Evolutionary conservation across 2,113 vertebrate species (phyloP).

Genomic region (Rhinopomastus cyanomelas): DNA sequence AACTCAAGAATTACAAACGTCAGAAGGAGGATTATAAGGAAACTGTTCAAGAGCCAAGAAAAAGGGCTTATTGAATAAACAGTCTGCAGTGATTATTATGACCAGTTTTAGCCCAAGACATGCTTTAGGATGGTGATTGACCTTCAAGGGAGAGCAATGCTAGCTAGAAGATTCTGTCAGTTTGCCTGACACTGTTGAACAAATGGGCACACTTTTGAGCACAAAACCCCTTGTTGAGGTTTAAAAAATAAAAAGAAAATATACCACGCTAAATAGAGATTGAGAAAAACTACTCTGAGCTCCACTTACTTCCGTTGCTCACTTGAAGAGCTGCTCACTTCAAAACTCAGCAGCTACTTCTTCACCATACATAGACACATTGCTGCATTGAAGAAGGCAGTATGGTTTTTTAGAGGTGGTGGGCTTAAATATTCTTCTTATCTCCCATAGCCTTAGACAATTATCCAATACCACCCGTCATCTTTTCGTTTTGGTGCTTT

Average conservation of each 20-base stretch:
- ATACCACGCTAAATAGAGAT: not conserved
- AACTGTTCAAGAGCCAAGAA: constrained; percentile 3
- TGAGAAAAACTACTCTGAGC: not conserved
- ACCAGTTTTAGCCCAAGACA: not conserved
- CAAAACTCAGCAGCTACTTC: not conserved
- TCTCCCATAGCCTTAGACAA: not conserved
- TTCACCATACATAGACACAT: not conserved
- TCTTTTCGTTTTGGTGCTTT: not conserved
- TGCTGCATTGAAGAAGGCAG: not conserved
- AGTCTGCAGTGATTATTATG: not conserved
- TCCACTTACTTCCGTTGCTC: not conserved
- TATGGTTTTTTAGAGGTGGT: not conserved
- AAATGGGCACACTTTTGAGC: not conserved
- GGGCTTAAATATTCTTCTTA: not conserved
- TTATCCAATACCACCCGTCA: not conserved
- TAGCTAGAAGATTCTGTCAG: not conserved
- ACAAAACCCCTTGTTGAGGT: not conserved
- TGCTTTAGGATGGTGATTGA: not conserved
- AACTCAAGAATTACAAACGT: not conserved
- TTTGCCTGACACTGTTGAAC: not conserved
- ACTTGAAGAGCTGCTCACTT: not conserved
- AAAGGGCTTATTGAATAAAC: not conserved
- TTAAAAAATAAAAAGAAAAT: not conserved
- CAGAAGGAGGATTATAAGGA: constrained; percentile 19
- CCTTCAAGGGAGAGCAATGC: not conserved